Conservation (phyloP, 2,113 vertebrate genomes). For the Neogale vison region DNA sequence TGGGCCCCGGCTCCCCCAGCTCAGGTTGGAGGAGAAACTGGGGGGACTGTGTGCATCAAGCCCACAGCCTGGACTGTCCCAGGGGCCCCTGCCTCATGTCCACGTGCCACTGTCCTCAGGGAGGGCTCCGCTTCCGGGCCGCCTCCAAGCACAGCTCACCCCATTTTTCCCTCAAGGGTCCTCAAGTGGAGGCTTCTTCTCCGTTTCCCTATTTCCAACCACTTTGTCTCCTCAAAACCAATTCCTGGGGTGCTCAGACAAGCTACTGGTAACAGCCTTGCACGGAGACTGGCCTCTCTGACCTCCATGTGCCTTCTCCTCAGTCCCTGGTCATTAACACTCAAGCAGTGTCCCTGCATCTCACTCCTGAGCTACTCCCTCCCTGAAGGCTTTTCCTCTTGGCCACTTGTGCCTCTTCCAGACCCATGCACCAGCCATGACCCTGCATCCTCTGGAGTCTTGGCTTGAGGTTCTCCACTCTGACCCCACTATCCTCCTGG, state of each 20-base stretch:
- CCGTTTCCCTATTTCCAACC: background rate
- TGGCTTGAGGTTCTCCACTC: background rate
- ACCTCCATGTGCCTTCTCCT: background rate
- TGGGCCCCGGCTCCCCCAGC: background rate
- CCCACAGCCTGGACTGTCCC: background rate
- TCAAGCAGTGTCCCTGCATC: no score
- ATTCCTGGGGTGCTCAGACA: background rate
- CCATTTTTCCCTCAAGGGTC: background rate
- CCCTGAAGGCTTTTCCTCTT: background rate
- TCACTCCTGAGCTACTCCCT: background rate
- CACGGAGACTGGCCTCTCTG: background rate
- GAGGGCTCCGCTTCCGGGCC: background rate
- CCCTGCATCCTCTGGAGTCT: background rate
- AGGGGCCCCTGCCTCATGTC: fast-evolving
- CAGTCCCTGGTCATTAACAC: background rate
- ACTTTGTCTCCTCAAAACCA: background rate
- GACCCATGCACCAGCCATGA: fast-evolving
- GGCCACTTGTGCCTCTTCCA: background rate
- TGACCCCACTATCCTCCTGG: background rate
- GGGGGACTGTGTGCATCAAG: fast-evolving
- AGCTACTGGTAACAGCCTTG: background rate
- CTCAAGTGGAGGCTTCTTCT: background rate
- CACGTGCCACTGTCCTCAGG: fast-evolving
- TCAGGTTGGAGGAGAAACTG: fast-evolving
- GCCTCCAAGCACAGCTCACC: background rate